Conservation (phyloP, 2,797 vertebrate species). For the Rhyacichthys aspro region DNA sequence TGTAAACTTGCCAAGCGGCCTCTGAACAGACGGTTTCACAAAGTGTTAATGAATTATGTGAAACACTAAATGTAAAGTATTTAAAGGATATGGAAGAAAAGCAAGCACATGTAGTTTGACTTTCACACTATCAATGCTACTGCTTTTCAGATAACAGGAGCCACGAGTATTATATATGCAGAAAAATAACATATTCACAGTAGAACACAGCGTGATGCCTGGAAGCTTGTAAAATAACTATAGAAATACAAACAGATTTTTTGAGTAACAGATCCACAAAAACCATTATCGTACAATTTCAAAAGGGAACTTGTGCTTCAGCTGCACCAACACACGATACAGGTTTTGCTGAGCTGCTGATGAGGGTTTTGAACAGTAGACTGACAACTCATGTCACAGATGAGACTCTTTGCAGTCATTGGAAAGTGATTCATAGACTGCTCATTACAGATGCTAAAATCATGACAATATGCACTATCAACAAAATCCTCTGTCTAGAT, state of each 20-base stretch:
- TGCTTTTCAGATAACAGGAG: constrained; percentile 5
- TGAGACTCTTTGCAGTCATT: too few species aligned
- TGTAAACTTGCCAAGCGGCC: constrained; percentile 45
- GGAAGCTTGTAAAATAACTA: constrained; percentile 17
- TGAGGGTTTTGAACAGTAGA: too few species aligned
- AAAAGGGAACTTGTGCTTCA: constrained; percentile 13
- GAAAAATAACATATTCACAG: constrained; percentile 25
- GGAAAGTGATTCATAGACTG: too few species aligned
- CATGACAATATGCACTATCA: too few species aligned
- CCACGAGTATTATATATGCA: constrained; percentile 21
- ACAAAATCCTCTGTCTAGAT: too few species aligned
- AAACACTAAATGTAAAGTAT: too few species aligned
- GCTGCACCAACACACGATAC: constrained; percentile 2
- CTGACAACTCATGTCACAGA: too few species aligned
- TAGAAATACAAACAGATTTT: constrained; percentile 9
- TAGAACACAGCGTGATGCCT: constrained; percentile 1
- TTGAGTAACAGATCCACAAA: constrained; percentile 7
- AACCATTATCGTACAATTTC: not conserved
- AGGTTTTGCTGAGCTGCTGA: constrained; percentile 35
- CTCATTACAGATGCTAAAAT: too few species aligned
- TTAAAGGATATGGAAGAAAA: too few species aligned
- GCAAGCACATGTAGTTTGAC: not conserved
- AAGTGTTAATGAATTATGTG: not conserved
- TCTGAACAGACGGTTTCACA: constrained; percentile 41
- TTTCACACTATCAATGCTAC: not conserved